These are phyloP conservation scores for Macaria notata DNA, from an alignment of 2,888 invertebrate genomes.

Conservation along the genomic window DNA sequence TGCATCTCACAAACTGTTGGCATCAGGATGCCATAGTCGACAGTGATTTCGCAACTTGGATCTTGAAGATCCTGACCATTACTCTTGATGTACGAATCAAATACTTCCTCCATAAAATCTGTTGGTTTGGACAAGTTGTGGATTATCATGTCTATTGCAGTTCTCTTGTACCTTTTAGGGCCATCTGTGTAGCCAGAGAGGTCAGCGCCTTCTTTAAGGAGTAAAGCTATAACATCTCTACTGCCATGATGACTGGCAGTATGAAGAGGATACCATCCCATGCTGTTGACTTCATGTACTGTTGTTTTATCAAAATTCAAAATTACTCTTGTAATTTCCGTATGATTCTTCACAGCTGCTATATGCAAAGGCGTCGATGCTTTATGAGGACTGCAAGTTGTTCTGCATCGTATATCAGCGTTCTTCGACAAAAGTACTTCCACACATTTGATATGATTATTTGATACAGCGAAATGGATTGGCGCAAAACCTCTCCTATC, in stretches of 20 bases:
- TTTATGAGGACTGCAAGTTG: slow-evolving; percentile 64
- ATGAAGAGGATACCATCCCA: slow-evolving; percentile 63
- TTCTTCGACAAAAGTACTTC: slow-evolving; percentile 66
- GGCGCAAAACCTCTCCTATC: slow-evolving; percentile 73
- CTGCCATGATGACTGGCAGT: slow-evolving; percentile 81
- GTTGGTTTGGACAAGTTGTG: slow-evolving; percentile 76
- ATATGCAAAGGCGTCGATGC: slow-evolving; percentile 74
- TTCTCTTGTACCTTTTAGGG: slow-evolving; percentile 61
- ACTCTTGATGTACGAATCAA: slow-evolving; percentile 75
- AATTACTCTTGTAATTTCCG: slow-evolving; percentile 61
- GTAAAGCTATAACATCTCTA: slow-evolving; percentile 76
- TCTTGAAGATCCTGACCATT: slow-evolving; percentile 62
- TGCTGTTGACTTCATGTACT: slow-evolving; percentile 67
- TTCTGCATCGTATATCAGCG: slow-evolving; percentile 68
- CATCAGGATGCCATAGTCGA: slow-evolving; percentile 77
- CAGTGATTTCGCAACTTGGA: slow-evolving; percentile 66
- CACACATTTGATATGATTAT: slow-evolving; percentile 74
- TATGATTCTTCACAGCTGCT: slow-evolving; percentile 66
- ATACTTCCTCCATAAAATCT: slow-evolving; percentile 75
- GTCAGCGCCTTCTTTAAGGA: slow-evolving; percentile 73
- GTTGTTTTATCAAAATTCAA: slow-evolving; percentile 64
- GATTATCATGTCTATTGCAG: slow-evolving; percentile 78
- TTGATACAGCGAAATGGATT: slow-evolving; percentile 79
- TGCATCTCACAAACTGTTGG: slow-evolving; percentile 69
- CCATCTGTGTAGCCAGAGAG: slow-evolving; percentile 66